These are phyloP conservation scores for Drosophila emarginata DNA, from an alignment of 2,888 invertebrate species.

Conservation along the genomic window DNA sequence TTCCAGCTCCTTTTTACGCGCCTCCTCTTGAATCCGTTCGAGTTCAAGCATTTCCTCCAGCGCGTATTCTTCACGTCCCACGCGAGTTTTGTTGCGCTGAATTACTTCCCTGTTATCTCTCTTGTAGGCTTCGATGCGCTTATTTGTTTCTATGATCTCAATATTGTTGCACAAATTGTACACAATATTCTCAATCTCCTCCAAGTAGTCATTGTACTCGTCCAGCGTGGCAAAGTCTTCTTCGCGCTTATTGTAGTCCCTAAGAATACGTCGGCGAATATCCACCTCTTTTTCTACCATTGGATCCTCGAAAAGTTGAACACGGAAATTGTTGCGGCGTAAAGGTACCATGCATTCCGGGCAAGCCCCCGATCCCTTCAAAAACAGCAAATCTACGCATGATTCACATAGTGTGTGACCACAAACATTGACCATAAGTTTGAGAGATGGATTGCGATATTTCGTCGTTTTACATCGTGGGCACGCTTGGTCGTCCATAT, in stretches of 20 bases:
- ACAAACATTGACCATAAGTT: conserved; percentile 98
- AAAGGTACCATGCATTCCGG: conserved; percentile 96
- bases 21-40: conserved; percentile 90
- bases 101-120: conserved; percentile 94
- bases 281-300: conserved; percentile 98
- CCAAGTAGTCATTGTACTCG: conserved; percentile 98
- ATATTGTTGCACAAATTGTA: conserved; percentile 95
- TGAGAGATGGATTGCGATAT: conserved; percentile 97
- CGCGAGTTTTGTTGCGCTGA: conserved; percentile 89
- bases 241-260: conserved; percentile 96
- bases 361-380: conserved; percentile 98
- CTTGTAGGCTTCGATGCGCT: conserved; percentile 94
- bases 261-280: conserved; percentile 92
- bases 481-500: conserved; percentile 84
- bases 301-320: conserved; percentile 98
- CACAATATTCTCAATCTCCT: conserved; percentile 95
- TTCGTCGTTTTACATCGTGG: conserved; percentile 98
- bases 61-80: conserved; percentile 92
- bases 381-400: conserved; percentile 97
- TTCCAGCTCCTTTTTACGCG: conserved; percentile 88
- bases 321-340: conserved; percentile 93
- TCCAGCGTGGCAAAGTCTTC: conserved; percentile 93
- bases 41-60: conserved; percentile 92
- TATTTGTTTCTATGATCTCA: conserved; percentile 93
- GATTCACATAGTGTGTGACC: conserved; percentile 99